Conservation (phyloP, 2,888 invertebrate genomes). For the Trachelus stipa region DNA sequence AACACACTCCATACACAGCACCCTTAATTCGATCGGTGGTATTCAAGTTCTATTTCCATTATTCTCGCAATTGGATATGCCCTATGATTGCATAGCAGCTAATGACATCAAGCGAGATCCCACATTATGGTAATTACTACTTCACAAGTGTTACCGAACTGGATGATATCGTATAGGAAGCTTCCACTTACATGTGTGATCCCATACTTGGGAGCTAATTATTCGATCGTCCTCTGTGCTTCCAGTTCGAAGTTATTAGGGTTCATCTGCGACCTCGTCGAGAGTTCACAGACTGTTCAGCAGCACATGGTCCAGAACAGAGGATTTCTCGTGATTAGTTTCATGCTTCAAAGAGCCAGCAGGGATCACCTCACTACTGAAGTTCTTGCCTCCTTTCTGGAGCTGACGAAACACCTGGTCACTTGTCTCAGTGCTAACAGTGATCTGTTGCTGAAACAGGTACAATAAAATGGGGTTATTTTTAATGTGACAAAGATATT, state of each 20-base stretch:
- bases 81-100: slow-evolving; percentile 82
- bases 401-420: slow-evolving; percentile 91
- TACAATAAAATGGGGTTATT: slow-evolving; percentile 62
- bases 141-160: not conserved
- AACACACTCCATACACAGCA: slow-evolving; percentile 99
- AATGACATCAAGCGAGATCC: slow-evolving; percentile 88
- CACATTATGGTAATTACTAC: slow-evolving; percentile 81
- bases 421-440: slow-evolving; percentile 94
- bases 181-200: not conserved
- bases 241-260: slow-evolving; percentile 93
- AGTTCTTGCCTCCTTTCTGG: slow-evolving; percentile 91
- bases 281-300: slow-evolving; percentile 96
- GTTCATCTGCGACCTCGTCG: slow-evolving; percentile 97
- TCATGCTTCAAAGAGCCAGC: slow-evolving; percentile 93
- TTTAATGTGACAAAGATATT: not conserved
- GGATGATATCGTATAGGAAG: not conserved
- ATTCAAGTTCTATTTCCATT: slow-evolving; percentile 98
- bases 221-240: slow-evolving; percentile 35
- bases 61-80: slow-evolving; percentile 96
- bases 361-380: slow-evolving; percentile 94
- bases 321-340: slow-evolving; percentile 98
- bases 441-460: slow-evolving; percentile 92
- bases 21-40: slow-evolving; percentile 98
- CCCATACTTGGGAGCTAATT: not conserved
- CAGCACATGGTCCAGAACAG: slow-evolving; percentile 99